Evolutionary conservation across 2,888 invertebrate genomes (phyloP).

Genomic region (Drosophila basisetae): DNA sequence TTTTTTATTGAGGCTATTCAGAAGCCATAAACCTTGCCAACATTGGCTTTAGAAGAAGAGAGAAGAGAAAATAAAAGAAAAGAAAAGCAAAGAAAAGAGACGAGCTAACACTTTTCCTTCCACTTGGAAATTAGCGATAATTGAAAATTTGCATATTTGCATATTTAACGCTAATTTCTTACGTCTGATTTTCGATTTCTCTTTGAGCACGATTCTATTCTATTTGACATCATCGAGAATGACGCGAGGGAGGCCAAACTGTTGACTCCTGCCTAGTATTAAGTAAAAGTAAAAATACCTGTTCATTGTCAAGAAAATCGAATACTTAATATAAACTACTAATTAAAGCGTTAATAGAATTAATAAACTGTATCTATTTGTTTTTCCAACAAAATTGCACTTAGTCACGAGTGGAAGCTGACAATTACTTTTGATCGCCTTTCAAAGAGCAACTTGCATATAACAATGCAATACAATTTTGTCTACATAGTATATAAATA

Average conservation of each 20-base stretch:
- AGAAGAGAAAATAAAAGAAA: neutral
- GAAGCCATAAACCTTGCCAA: conserved; percentile 13
- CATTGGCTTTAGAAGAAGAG: neutral
- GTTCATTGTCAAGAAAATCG: conserved; percentile 18
- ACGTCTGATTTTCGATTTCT: conserved; percentile 9
- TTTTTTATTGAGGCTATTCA: conserved; percentile 9
- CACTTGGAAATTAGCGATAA: conserved; percentile 21
- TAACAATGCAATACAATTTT: neutral
- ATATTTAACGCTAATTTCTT: conserved; percentile 38
- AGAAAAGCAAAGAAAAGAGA: neutral
- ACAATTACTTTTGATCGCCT: no score
- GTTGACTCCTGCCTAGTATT: conserved; percentile 31
- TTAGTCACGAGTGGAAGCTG: conserved; percentile 8
- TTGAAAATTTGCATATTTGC: conserved; percentile 30
- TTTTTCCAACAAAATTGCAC: neutral
- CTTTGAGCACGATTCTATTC: conserved; percentile 1
- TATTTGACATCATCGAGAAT: neutral
- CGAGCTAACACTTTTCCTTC: conserved; percentile 6
- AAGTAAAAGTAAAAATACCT: conserved; percentile 13
- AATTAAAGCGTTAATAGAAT: neutral
- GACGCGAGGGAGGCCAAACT: neutral
- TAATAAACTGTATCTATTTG: neutral
- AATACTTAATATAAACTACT: neutral
- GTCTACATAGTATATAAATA: neutral
- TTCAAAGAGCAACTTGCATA: neutral